phyloP scores from a whole-genome alignment of 2,113 vertebrate genomes.

The Phrynosoma blainvillii region DNA sequence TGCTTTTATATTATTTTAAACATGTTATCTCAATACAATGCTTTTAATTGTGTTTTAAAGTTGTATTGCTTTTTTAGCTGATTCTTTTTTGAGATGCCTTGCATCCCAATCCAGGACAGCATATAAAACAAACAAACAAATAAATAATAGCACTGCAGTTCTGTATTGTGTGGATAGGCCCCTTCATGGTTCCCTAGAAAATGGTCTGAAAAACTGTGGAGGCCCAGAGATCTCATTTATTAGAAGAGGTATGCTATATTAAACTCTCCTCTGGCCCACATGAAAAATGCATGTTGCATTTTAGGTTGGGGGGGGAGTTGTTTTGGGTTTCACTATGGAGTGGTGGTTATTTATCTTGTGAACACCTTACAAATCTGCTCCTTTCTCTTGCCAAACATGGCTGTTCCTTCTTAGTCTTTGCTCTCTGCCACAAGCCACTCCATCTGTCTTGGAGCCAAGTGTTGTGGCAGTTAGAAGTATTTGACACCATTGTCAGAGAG shows the following conservation, averaged over 20 bases:
- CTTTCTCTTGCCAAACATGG: slow-evolving; percentile 39
- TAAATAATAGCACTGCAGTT: too few relatives aligned
- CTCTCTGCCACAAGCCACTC: slow-evolving; percentile 3
- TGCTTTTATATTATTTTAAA: too few relatives aligned
- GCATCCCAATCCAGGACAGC: too few relatives aligned
- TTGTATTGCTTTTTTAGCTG: too few relatives aligned
- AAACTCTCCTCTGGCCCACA: slow-evolving; percentile 57
- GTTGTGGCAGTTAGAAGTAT: slow-evolving; percentile 35
- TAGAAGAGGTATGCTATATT: slow-evolving; percentile 48
- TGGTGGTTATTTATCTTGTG: slow-evolving; percentile 33
- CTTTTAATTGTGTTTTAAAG: too few relatives aligned
- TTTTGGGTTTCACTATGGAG: slow-evolving; percentile 35
- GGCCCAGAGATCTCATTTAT: slow-evolving; percentile 35
- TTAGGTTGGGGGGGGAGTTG: slow-evolving; percentile 11
- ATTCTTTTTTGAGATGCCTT: too few relatives aligned
- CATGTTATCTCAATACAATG: too few relatives aligned
- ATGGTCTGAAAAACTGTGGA: neutral
- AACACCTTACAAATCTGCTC: slow-evolving; percentile 46
- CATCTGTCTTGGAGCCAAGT: slow-evolving; percentile 31
- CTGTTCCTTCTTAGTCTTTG: slow-evolving; percentile 50
- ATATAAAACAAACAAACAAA: too few relatives aligned
- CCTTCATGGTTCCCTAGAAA: neutral
- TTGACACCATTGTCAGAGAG: slow-evolving; percentile 50
- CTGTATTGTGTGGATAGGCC: too few relatives aligned
- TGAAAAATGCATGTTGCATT: slow-evolving; percentile 53